phyloP scores from a whole-genome alignment of 2,797 vertebrate genomes.

The Coluber constrictor region DNA sequence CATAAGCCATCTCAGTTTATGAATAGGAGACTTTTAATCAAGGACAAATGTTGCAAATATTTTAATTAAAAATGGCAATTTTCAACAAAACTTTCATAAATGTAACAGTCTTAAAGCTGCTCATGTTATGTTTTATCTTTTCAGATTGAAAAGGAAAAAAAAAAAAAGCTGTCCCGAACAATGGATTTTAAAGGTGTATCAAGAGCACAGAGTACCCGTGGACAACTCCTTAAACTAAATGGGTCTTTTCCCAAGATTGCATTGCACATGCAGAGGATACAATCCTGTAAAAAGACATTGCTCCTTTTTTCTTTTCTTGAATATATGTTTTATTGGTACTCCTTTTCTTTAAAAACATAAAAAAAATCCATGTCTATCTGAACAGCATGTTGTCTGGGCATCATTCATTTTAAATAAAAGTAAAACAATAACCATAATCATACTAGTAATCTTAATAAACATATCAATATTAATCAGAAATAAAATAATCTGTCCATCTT shows the following conservation, averaged over 20 bases:
- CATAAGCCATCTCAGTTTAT: neutral
- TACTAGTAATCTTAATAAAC: too few relatives aligned
- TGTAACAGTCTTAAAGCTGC: constrained; percentile 6
- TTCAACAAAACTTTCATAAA: neutral
- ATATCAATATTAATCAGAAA: too few relatives aligned
- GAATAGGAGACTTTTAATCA: neutral
- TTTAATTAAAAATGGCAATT: neutral
- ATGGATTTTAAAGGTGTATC: neutral
- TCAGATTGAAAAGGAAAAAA: constrained; percentile 16
- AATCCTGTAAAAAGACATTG: neutral
- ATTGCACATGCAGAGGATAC: neutral
- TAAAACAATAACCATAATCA: too few relatives aligned
- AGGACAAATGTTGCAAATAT: neutral
- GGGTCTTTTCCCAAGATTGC: neutral
- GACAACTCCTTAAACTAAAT: neutral
- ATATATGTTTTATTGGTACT: too few relatives aligned
- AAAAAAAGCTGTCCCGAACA: neutral
- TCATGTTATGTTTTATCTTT: neutral
- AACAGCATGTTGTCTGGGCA: too few relatives aligned
- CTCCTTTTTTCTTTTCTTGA: neutral
- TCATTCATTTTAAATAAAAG: too few relatives aligned
- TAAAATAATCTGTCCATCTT: too few relatives aligned
- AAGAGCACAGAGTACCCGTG: neutral
- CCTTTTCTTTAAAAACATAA: too few relatives aligned
- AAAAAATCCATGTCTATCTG: too few relatives aligned